Evolutionary conservation across 2,888 invertebrate genomes (phyloP).

Genomic region (Mesodorylaimus sp.): DNA sequence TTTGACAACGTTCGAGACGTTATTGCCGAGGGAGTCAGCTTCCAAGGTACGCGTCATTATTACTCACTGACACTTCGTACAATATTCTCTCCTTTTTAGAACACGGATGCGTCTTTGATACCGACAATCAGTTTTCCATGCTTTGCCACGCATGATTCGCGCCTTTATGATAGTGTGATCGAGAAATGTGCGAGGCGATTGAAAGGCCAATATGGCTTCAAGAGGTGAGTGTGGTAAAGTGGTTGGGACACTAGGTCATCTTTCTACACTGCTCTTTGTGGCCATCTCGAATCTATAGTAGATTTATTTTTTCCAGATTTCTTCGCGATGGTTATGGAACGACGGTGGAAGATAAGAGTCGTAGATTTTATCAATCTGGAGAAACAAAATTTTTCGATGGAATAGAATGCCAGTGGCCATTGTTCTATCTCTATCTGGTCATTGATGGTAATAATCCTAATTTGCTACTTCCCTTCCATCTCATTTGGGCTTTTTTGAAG

Average conservation of each 20-base stretch:
- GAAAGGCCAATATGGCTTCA: slow-evolving; percentile 75
- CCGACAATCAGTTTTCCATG: slow-evolving; percentile 91
- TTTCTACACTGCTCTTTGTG: too few species aligned
- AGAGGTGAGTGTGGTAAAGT: slow-evolving; percentile 39
- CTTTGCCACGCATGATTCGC: slow-evolving; percentile 88
- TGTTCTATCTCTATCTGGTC: slow-evolving; percentile 84
- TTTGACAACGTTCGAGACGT: slow-evolving; percentile 91
- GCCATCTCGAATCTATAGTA: too few species aligned
- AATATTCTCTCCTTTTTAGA: slow-evolving; percentile 40
- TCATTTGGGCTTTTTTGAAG: slow-evolving; percentile 13
- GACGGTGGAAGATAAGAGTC: slow-evolving; percentile 57
- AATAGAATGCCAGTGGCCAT: slow-evolving; percentile 91
- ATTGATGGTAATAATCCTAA: slow-evolving; percentile 54
- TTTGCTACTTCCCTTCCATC: not conserved
- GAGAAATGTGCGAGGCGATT: slow-evolving; percentile 44
- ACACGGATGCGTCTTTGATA: slow-evolving; percentile 74
- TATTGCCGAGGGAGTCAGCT: slow-evolving; percentile 88
- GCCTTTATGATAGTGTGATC: slow-evolving; percentile 66
- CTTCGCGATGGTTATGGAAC: slow-evolving; percentile 82
- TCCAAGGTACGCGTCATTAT: slow-evolving; percentile 56
- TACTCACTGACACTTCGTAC: not conserved
- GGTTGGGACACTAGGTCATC: too few species aligned
- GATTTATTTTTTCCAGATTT: too few species aligned
- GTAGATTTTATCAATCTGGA: slow-evolving; percentile 64
- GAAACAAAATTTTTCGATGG: slow-evolving; percentile 83